These are phyloP conservation scores for Meandrusa payeni DNA, from an alignment of 2,888 invertebrate genomes.

Conservation along the genomic window DNA sequence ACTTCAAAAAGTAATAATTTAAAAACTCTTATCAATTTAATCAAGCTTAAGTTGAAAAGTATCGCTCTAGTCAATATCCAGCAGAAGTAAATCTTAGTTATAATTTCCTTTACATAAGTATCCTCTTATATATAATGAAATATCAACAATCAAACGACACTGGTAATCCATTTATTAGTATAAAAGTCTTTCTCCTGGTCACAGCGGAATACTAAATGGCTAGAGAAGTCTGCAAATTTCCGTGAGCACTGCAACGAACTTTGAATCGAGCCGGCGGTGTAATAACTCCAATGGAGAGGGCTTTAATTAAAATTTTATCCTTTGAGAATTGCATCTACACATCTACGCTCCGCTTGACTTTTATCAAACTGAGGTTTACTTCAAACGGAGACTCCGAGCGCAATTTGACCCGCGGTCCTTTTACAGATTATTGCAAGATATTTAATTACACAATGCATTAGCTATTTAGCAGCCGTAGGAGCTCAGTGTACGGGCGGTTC, in stretches of 20 bases:
- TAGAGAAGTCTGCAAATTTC: slow-evolving; percentile 26
- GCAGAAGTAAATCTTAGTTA: too few relatives aligned
- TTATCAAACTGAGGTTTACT: slow-evolving; percentile 20
- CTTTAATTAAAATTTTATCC: slow-evolving; percentile 40
- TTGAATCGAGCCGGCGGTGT: slow-evolving; percentile 33
- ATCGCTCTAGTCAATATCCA: too few relatives aligned
- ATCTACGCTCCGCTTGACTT: slow-evolving; percentile 17
- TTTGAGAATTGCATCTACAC: slow-evolving; percentile 30
- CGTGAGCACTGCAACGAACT: slow-evolving; percentile 27
- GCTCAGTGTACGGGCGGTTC: too few relatives aligned
- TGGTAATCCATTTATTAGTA: slow-evolving; percentile 14
- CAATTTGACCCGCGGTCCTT: slow-evolving; percentile 5
- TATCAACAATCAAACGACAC: slow-evolving; percentile 1
- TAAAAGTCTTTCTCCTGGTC: background rate
- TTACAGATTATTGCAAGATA: slow-evolving; percentile 5
- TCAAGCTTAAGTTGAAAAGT: too few relatives aligned
- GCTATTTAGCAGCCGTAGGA: too few relatives aligned
- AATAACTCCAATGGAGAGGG: slow-evolving; percentile 34
- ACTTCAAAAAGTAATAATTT: too few relatives aligned
- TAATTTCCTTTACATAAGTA: too few relatives aligned
- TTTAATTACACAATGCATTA: too few relatives aligned
- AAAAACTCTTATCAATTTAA: too few relatives aligned
- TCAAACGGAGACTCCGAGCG: background rate
- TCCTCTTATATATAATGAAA: too few relatives aligned
- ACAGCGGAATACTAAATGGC: slow-evolving; percentile 18